Evolutionary conservation across 1,140 invertebrate genomes (phyloP).

Genomic region (Drosophila ambigua): DNA sequence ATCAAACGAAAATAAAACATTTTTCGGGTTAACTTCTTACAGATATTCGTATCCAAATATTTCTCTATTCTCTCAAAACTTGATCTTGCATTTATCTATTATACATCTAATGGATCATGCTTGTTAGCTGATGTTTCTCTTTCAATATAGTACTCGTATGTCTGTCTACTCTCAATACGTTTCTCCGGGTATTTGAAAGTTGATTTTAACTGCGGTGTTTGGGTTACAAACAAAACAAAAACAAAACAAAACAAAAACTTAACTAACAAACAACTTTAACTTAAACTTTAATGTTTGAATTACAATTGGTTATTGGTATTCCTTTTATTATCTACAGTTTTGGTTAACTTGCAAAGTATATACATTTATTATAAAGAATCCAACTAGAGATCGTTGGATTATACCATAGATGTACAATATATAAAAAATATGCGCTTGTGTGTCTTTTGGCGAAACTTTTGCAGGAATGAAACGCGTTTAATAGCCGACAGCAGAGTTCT

Average conservation of each 20-base stretch:
- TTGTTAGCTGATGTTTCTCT: constrained; percentile 43
- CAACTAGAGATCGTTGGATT: constrained; percentile 6
- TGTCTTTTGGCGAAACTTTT: constrained; percentile 73
- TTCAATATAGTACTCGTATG: constrained; percentile 14
- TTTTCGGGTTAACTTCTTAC: constrained; percentile 80
- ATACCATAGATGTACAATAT: constrained; percentile 14
- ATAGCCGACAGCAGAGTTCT: constrained; percentile 5
- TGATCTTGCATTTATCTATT: constrained; percentile 30
- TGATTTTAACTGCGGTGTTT: constrained; percentile 65
- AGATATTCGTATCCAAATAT: constrained; percentile 38
- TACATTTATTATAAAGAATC: too few relatives aligned
- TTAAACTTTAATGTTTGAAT: constrained; percentile 39
- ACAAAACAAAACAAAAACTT: constrained; percentile 22
- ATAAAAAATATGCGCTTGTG: constrained; percentile 66
- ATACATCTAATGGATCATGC: constrained; percentile 52
- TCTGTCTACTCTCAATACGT: constrained; percentile 36
- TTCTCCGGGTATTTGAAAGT: constrained; percentile 43
- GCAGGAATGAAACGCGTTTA: constrained; percentile 41
- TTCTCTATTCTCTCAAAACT: constrained; percentile 29
- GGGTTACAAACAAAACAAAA: constrained; percentile 37
- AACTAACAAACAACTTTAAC: constrained; percentile 60
- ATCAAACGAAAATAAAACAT: constrained; percentile 83
- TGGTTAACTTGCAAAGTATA: constrained; percentile 75
- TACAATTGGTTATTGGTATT: constrained; percentile 61
- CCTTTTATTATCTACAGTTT: constrained; percentile 54